Conservation (phyloP, 2,113 vertebrate genomes). For the Nyctereutes procyonoides region DNA sequence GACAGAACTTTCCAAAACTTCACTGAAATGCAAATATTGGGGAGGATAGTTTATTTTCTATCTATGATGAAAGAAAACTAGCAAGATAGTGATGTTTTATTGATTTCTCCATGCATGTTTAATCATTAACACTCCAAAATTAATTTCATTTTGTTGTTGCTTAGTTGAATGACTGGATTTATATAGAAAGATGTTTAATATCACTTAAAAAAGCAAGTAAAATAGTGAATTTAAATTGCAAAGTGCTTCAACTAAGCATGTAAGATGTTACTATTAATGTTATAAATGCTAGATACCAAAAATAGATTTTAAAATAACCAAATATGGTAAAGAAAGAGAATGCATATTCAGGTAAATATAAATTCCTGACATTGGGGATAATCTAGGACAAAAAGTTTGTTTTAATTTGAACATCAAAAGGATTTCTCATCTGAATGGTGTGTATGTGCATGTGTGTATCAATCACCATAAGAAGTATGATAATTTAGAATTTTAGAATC, state of each 20-base stretch:
- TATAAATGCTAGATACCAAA: not conserved
- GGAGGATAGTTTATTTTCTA: conserved; percentile 46
- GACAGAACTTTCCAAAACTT: conserved; percentile 66
- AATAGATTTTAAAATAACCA: not conserved
- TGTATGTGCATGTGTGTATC: not conserved
- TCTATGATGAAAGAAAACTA: conserved; percentile 35
- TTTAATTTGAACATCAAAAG: not conserved
- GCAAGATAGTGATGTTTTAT: not conserved
- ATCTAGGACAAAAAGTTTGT: not conserved
- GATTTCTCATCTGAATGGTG: not conserved
- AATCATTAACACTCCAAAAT: not conserved
- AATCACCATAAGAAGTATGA: not conserved
- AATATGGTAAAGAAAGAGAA: not conserved
- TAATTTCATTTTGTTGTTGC: not conserved
- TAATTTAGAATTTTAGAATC: not conserved
- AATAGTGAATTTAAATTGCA: not conserved
- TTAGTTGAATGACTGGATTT: conserved; percentile 16
- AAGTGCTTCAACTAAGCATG: not conserved
- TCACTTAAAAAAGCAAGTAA: not conserved
- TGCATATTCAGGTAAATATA: not conserved
- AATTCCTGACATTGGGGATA: not conserved
- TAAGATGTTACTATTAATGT: not conserved
- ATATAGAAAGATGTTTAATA: not conserved
- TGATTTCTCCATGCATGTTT: not conserved
- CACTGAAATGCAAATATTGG: conserved; percentile 71